These are phyloP conservation scores for Anhinga anhinga DNA, from an alignment of 2,113 vertebrate genomes.

Conservation along the genomic window DNA sequence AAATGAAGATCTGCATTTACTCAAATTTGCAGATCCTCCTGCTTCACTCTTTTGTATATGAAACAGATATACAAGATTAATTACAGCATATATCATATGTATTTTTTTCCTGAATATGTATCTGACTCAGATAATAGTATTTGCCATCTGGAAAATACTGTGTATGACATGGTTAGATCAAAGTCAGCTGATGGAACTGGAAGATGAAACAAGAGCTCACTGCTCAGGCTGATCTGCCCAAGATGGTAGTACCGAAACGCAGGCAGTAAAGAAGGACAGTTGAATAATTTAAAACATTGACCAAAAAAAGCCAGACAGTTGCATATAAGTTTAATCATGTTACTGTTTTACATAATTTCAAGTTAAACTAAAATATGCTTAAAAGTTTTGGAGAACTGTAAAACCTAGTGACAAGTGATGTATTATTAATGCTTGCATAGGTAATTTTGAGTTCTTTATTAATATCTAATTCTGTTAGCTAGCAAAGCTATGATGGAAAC, in stretches of 20 bases:
- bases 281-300: background rate
- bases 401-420: background rate
- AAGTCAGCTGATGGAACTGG: background rate
- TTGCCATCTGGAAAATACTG: slow-evolving; percentile 6
- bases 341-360: background rate
- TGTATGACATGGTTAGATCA: background rate
- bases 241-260: background rate
- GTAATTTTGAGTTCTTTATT: background rate
- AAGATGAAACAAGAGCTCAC: background rate
- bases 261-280: background rate
- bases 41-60: background rate
- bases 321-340: background rate
- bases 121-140: background rate
- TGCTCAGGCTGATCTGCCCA: background rate
- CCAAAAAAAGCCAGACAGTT: background rate
- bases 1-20: background rate
- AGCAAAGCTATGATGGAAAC: background rate
- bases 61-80: background rate
- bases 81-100: background rate
- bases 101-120: background rate
- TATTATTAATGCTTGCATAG: background rate
- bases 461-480: background rate
- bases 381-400: background rate
- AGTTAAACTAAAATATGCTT: background rate
- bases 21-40: background rate